Evolutionary conservation across 2,113 vertebrate species (phyloP).

Genomic region (rabbit (Oryctolagus cuniculus)): mOryCun1.1 NC_091435.1:30362501-30363000

Average conservation of each 20-base stretch:
- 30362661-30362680: slow-evolving; percentile 91
- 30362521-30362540: slow-evolving; percentile 86
- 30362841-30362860: slow-evolving; percentile 68
- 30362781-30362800: slow-evolving; percentile 89
- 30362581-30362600: slow-evolving; percentile 84
- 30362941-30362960: slow-evolving; percentile 67
- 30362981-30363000: background rate
- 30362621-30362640: slow-evolving; percentile 80
- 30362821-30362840: slow-evolving; percentile 88
- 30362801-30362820: slow-evolving; percentile 86
- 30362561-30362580: slow-evolving; percentile 86
- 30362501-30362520: slow-evolving; percentile 79
- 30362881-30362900: slow-evolving; percentile 69
- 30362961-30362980: slow-evolving; percentile 65
- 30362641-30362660: slow-evolving; percentile 87
- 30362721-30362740: slow-evolving; percentile 90
- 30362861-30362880: slow-evolving; percentile 78
- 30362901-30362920: slow-evolving; percentile 62
- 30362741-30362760: slow-evolving; percentile 88
- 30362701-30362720: slow-evolving; percentile 91
- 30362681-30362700: slow-evolving; percentile 89
- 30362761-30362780: slow-evolving; percentile 89
- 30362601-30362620: slow-evolving; percentile 87
- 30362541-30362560: slow-evolving; percentile 82
- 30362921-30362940: slow-evolving; percentile 68